phyloP scores from a whole-genome alignment of 2,888 invertebrate species.

The Latheticus oryzae region DNA sequence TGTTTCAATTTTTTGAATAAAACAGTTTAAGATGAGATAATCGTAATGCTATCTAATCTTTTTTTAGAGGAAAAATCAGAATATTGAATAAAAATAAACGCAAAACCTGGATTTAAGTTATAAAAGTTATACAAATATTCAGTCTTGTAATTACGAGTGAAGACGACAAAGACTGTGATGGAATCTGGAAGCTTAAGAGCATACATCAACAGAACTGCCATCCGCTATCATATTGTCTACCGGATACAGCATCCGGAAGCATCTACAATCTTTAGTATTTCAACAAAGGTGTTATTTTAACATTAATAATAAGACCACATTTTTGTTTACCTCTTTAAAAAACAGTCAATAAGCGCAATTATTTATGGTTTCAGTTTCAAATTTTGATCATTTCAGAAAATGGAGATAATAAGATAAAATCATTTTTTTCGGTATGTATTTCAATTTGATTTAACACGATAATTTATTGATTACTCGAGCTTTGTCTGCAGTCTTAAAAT shows the following conservation, averaged over 20 bases:
- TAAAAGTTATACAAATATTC: slow-evolving; percentile 32
- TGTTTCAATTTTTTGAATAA: no score
- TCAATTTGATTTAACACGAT: no score
- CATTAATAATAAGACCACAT: no score
- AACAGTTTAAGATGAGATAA: no score
- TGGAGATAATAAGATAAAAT: no score
- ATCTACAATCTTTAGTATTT: slow-evolving; percentile 46
- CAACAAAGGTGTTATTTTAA: slow-evolving; percentile 52
- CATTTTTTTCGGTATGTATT: no score
- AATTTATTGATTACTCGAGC: no score
- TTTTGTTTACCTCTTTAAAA: no score
- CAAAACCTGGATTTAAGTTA: slow-evolving; percentile 2
- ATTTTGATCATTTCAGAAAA: no score
- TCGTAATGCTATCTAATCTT: slow-evolving; percentile 8
- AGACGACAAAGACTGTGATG: slow-evolving; percentile 6
- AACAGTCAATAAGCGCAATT: no score
- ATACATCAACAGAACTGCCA: slow-evolving; percentile 41
- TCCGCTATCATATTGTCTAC: slow-evolving; percentile 47
- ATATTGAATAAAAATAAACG: slow-evolving; percentile 23
- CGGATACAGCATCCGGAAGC: slow-evolving; percentile 51
- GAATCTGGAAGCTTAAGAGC: slow-evolving; percentile 24
- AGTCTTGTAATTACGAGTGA: slow-evolving; percentile 37
- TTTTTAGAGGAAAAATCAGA: slow-evolving; percentile 19
- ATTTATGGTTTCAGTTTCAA: no score
- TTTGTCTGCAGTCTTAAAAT: no score